phyloP scores from a whole-genome alignment of 2,888 invertebrate species.

The Papilio gigon region DNA sequence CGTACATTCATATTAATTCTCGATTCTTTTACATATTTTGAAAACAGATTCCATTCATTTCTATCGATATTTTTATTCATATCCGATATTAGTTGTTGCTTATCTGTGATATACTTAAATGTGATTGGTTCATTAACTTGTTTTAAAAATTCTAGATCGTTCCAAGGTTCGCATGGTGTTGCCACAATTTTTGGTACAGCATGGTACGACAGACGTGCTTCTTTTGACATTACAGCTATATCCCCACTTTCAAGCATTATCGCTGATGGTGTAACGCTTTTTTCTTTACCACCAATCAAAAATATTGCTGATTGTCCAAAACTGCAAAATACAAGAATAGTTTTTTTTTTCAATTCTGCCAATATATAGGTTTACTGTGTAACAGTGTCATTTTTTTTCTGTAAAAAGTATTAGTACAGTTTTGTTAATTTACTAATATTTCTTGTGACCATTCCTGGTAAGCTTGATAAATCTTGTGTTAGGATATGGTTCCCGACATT shows the following conservation, averaged over 20 bases:
- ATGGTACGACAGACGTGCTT: slow-evolving; percentile 93
- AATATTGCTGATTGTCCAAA: slow-evolving; percentile 98
- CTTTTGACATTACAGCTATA: slow-evolving; percentile 93
- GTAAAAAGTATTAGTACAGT: too few relatives aligned
- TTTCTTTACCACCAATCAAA: slow-evolving; percentile 91
- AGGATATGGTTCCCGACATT: too few relatives aligned
- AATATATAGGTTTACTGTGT: too few relatives aligned
- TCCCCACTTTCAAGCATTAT: slow-evolving; percentile 94
- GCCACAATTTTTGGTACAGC: slow-evolving; percentile 94
- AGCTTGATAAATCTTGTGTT: too few relatives aligned
- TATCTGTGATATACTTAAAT: slow-evolving; percentile 58
- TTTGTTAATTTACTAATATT: too few relatives aligned
- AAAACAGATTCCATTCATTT: slow-evolving; percentile 79
- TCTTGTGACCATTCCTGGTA: too few relatives aligned
- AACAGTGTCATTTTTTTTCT: too few relatives aligned
- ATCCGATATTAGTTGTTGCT: slow-evolving; percentile 48
- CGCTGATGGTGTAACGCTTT: slow-evolving; percentile 85
- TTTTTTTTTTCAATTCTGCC: not conserved
- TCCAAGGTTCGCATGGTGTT: slow-evolving; percentile 77
- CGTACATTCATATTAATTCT: slow-evolving; percentile 97
- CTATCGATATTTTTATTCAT: slow-evolving; percentile 57
- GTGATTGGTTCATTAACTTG: slow-evolving; percentile 38
- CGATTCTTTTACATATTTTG: slow-evolving; percentile 85
- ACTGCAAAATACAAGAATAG: slow-evolving; percentile 81
- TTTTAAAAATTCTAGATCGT: slow-evolving; percentile 47